A percentile compares a stretch with the other conserved stretches of the same genome.
Conservation (phyloP, 2,888 invertebrate genomes). For the Melinaea menophilus region DNA sequence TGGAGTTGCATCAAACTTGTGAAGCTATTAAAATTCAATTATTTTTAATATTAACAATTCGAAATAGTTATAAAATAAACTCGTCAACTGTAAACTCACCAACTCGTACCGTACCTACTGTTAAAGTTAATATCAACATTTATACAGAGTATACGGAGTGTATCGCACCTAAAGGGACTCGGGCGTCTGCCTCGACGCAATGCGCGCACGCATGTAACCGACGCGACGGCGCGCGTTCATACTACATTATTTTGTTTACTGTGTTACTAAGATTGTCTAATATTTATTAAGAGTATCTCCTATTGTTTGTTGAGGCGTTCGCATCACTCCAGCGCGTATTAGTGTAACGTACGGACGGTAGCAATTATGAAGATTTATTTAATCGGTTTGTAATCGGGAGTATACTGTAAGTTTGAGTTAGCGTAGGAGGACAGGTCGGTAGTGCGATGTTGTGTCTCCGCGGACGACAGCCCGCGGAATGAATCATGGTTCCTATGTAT, state of each 20-base stretch:
- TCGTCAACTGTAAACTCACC: not conserved
- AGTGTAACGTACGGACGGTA: constrained; percentile 41
- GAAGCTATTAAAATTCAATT: not conserved
- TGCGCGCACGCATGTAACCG: constrained; percentile 44
- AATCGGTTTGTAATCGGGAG: constrained; percentile 56
- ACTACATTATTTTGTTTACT: constrained; percentile 72
- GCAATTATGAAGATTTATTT: constrained; percentile 45
- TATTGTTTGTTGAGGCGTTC: constrained; percentile 56
- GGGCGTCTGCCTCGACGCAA: constrained; percentile 27
- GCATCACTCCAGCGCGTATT: constrained; percentile 49
- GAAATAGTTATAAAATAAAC: not conserved
- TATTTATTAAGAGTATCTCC: constrained; percentile 52
- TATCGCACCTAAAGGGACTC: not conserved
- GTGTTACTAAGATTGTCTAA: constrained; percentile 50
- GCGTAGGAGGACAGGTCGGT: constrained; percentile 68
- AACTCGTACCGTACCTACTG: constrained; percentile 6
- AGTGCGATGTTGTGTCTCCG: constrained; percentile 74
- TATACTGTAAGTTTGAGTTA: constrained; percentile 62
- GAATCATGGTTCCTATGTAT: constrained; percentile 80
- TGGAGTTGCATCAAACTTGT: constrained; percentile 42
- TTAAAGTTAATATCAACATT: constrained; percentile 6
- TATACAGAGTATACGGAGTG: constrained; percentile 11
- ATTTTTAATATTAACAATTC: not conserved
- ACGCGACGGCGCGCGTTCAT: constrained; percentile 74
- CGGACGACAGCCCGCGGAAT: constrained; percentile 69